Base-by-base conservation (phyloP, 1,140 invertebrate genomes). In the Neodiprion lecontei region DNA sequence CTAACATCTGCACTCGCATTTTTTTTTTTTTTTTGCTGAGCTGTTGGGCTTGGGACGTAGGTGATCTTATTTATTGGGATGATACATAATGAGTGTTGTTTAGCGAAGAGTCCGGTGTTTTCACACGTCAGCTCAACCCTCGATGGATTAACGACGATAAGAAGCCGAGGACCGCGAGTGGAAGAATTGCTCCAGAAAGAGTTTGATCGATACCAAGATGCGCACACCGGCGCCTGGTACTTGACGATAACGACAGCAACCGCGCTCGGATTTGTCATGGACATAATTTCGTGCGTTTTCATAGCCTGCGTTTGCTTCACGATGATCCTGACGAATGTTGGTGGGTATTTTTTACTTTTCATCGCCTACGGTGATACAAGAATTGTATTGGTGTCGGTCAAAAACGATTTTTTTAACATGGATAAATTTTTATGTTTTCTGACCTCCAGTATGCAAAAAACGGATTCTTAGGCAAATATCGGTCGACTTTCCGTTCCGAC, bases 91-190 rank as follows among this genome's bases (percentile, higher is more conserved):
- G 28, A 40, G 5, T 40, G 28, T 40, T 40, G 2, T 40, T 40
- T 40, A 93, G 92, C 91, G 14, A 91, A 92, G 71, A 94, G 93
- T 86, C 96, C 96, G 0, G 91, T 97, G 0, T 96, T 96, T 81
- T 40, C 28, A 40, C 28, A 40, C 28, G 28, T 40, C 28, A 40
- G 28, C 28, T 40, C 28, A 40, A 40, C 94, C 0, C 80, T 97
- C 1, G 92, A 93, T 78, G 96, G 96, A 3, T 87, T 97, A 5
- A 91, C 92, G 70, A 96, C 95, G 0, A 96, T 97, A 53, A 89
- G 96, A 72, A 94, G 95, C 7, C 92, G 92, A 48, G 89, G 91
- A 21, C 88, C 91, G 8, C 89, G 74, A 0, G 78, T 84, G 7
- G 69, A 95, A 81, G 88, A 91, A 75, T 88, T 92, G 71, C 90